phyloP scores from a whole-genome alignment of 2,797 vertebrate genomes.

The Microctenopoma steveboyesi region DNA sequence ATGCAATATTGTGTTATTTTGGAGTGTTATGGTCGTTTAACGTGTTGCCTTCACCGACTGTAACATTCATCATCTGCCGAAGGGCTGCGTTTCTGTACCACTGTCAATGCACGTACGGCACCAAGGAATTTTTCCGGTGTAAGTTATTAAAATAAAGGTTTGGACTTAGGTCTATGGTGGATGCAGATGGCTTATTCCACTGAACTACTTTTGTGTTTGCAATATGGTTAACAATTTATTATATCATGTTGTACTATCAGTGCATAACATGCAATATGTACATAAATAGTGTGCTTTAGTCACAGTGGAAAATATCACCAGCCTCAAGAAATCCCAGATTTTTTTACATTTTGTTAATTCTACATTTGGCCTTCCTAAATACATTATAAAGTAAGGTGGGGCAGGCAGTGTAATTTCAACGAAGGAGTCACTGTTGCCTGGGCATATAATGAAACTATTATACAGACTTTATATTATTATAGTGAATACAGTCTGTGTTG shows the following conservation, averaged over 20 bases:
- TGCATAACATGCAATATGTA: no score
- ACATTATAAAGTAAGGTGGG: not conserved
- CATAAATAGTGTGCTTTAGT: no score
- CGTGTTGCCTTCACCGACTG: conserved; percentile 48
- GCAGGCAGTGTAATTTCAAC: not conserved
- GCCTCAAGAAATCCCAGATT: not conserved
- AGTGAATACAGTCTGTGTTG: no score
- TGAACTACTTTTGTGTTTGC: no score
- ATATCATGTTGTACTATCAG: no score
- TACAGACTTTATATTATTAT: no score
- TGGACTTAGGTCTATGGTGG: not conserved
- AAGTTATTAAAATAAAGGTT: conserved; percentile 25
- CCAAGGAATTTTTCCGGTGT: conserved; percentile 43
- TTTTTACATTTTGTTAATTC: not conserved
- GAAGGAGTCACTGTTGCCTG: not conserved
- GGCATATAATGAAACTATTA: not conserved
- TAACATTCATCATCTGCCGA: conserved; percentile 68
- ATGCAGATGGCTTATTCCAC: not conserved
- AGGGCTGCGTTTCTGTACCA: conserved; percentile 65
- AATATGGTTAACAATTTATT: no score
- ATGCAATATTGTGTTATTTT: conserved; percentile 35
- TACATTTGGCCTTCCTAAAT: not conserved
- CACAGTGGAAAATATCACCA: no score
- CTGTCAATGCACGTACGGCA: not conserved
- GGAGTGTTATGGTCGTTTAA: conserved; percentile 30